Conservation (phyloP, 2,888 invertebrate genomes). For the Drosophila maculinotata region DNA sequence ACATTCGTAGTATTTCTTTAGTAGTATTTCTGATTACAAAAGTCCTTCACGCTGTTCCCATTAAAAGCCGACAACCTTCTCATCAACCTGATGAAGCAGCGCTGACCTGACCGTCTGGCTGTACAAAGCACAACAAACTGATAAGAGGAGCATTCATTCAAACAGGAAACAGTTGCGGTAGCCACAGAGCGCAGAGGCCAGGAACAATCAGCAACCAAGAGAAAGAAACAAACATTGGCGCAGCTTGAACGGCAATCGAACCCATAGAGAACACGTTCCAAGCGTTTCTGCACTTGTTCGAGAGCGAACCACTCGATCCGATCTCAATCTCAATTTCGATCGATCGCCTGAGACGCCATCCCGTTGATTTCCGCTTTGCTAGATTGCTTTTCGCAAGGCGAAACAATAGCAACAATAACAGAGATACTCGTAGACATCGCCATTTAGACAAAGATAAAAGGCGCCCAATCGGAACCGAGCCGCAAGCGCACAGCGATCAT, state of each 20-base stretch:
- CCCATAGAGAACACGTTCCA: constrained; percentile 58
- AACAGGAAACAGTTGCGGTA: constrained; percentile 61
- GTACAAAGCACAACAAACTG: constrained; percentile 41
- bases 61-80: neutral
- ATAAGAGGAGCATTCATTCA: constrained; percentile 51
- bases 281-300: constrained; percentile 68
- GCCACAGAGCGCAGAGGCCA: constrained; percentile 15
- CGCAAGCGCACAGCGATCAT: constrained; percentile 29
- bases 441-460: constrained; percentile 54
- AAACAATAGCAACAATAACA: constrained; percentile 28
- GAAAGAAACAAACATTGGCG: constrained; percentile 16
- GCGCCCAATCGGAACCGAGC: constrained; percentile 74
- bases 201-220: constrained; percentile 31
- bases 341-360: constrained; percentile 34
- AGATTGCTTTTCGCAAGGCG: constrained; percentile 50
- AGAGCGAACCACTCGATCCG: constrained; percentile 55
- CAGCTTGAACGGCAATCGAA: constrained; percentile 42
- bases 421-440: constrained; percentile 43
- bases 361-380: constrained; percentile 75
- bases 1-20: no score
- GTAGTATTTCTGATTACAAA: neutral
- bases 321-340: constrained; percentile 19
- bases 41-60: neutral
- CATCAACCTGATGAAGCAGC: constrained; percentile 12
- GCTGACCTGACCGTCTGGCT: constrained; percentile 40